phyloP scores from a whole-genome alignment of 2,113 vertebrate species.

The Cheilinus undulatus region DNA sequence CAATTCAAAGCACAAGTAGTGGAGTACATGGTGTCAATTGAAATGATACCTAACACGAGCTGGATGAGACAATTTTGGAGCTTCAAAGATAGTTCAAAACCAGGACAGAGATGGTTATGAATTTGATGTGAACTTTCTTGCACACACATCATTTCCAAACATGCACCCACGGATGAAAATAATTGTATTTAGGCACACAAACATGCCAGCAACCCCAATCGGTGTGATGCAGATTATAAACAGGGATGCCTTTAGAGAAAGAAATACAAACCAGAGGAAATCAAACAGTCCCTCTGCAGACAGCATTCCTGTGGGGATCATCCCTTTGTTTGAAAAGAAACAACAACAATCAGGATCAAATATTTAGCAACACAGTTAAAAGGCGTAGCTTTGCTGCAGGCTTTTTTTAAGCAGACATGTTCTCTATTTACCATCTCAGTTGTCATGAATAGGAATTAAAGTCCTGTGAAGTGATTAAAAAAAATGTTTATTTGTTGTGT shows the following conservation, averaged over 20 bases:
- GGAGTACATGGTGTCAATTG: constrained; percentile 71
- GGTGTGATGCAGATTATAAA: constrained; percentile 58
- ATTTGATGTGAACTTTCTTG: constrained; percentile 43
- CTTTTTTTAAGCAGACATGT: constrained; percentile 4
- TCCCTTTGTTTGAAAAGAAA: constrained; percentile 22
- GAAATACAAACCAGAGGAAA: constrained; percentile 60
- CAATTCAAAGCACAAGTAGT: constrained; percentile 62
- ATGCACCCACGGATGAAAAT: constrained; percentile 52
- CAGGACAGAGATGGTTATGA: constrained; percentile 44
- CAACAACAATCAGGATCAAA: not conserved
- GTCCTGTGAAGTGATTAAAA: too few species aligned
- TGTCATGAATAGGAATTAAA: constrained; percentile 24
- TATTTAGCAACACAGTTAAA: constrained; percentile 16
- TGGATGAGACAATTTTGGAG: constrained; percentile 65
- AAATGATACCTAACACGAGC: constrained; percentile 69
- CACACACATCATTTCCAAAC: constrained; percentile 6
- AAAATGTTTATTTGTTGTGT: too few species aligned
- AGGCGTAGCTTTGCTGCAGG: constrained; percentile 7
- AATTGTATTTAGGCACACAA: constrained; percentile 39
- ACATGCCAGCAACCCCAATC: constrained; percentile 27
- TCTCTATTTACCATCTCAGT: constrained; percentile 26
- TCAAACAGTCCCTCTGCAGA: constrained; percentile 59
- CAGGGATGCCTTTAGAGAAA: constrained; percentile 48
- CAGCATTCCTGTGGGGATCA: constrained; percentile 33
- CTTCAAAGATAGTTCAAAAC: constrained; percentile 70